A percentile compares a stretch with the other conserved stretches of the same genome.
phyloP scores from a whole-genome alignment of 2,113 vertebrate genomes.

The Scytalopus superciliaris region DNA sequence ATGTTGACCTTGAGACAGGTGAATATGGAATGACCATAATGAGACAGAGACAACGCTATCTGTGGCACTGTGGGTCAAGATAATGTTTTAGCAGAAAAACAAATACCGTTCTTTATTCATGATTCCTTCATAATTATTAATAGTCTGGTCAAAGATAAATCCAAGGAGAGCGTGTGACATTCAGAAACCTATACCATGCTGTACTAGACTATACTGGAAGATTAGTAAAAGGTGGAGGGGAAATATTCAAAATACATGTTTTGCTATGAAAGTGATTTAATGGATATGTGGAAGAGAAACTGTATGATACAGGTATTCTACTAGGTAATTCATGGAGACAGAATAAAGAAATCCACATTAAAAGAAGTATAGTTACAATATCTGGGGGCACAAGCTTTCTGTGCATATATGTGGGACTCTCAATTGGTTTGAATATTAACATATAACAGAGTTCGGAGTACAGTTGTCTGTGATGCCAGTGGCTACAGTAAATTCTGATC shows the following conservation, averaged over 20 bases:
- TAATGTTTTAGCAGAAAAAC: conserved; percentile 47
- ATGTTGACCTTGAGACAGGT: conserved; percentile 68
- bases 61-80: conserved; percentile 30
- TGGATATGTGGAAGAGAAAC: background rate
- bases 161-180: conserved; percentile 49
- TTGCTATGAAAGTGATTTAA: background rate
- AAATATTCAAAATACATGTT: background rate
- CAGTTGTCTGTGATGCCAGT: background rate
- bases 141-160: conserved; percentile 55
- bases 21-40: conserved; percentile 17
- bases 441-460: background rate
- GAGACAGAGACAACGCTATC: conserved; percentile 19
- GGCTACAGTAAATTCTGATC: background rate
- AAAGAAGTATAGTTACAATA: background rate
- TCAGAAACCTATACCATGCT: background rate
- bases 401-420: background rate
- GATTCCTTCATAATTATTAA: conserved; percentile 59
- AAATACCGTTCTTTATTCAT: conserved; percentile 48
- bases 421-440: background rate
- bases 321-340: background rate
- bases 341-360: background rate
- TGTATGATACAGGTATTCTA: background rate
- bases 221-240: background rate
- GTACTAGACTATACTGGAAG: background rate
- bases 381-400: background rate